These are phyloP conservation scores for Clarias platycephalus DNA, from an alignment of 2,797 vertebrate species.

Conservation along the genomic window DNA sequence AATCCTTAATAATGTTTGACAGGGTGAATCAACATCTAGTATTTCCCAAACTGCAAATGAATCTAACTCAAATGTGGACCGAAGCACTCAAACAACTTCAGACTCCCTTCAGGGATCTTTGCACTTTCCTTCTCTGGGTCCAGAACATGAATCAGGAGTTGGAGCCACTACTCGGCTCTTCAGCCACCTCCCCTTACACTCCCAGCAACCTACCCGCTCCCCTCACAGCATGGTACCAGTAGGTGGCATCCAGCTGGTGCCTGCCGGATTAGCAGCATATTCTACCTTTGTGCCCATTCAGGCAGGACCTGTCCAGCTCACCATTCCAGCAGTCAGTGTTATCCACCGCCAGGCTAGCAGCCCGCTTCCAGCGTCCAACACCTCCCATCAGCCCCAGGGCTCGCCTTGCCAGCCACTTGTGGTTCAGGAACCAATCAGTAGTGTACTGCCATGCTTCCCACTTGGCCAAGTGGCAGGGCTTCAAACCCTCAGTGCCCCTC, in stretches of 20 bases:
- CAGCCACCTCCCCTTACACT: slow-evolving; percentile 96
- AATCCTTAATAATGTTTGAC: slow-evolving; percentile 37
- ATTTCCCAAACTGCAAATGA: slow-evolving; percentile 56
- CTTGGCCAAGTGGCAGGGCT: slow-evolving; percentile 84
- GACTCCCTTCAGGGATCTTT: slow-evolving; percentile 66
- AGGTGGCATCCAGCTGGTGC: slow-evolving; percentile 92
- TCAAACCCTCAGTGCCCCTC: slow-evolving; percentile 70
- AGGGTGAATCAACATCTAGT: slow-evolving; percentile 59
- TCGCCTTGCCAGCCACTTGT: slow-evolving; percentile 66
- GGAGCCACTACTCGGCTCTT: slow-evolving; percentile 84
- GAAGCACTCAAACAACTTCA: slow-evolving; percentile 71
- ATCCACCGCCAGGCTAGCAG: slow-evolving; percentile 84
- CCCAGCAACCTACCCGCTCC: slow-evolving; percentile 84
- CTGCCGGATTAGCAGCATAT: slow-evolving; percentile 86
- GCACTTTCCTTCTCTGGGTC: slow-evolving; percentile 62
- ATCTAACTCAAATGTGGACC: slow-evolving; percentile 66
- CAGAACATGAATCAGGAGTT: slow-evolving; percentile 60
- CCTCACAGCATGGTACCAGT: slow-evolving; percentile 88
- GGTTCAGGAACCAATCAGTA: slow-evolving; percentile 79
- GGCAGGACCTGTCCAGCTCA: slow-evolving; percentile 87
- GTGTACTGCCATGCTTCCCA: slow-evolving; percentile 86
- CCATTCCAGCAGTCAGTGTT: slow-evolving; percentile 88
- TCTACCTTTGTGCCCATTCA: slow-evolving; percentile 94
- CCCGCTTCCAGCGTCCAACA: slow-evolving; percentile 63
- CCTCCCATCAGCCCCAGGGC: slow-evolving; percentile 68